phyloP scores from a whole-genome alignment of 2,888 invertebrate species.

The Amphimallon solstitiale region DNA sequence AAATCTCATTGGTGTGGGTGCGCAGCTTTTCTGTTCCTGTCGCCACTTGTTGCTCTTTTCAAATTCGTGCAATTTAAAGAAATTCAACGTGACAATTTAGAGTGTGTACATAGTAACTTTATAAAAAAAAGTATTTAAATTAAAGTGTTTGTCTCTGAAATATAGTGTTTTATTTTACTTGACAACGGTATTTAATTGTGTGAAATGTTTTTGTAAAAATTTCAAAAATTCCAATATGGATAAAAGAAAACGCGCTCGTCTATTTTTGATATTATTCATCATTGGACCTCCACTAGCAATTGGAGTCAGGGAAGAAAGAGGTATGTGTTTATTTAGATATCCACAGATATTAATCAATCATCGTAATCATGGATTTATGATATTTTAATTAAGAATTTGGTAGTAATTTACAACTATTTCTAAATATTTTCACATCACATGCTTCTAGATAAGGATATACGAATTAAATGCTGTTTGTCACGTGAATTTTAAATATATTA shows the following conservation, averaged over 20 bases:
- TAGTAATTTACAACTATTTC: no score
- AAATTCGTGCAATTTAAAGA: not conserved
- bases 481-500: no score
- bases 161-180: not conserved
- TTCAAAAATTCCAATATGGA: constrained; percentile 16
- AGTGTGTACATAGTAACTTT: not conserved
- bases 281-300: constrained; percentile 9
- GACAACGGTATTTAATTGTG: constrained; percentile 8
- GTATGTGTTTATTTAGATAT: constrained; percentile 42
- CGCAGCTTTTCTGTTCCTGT: constrained; percentile 7
- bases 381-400: no score
- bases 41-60: constrained; percentile 37
- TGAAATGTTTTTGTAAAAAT: constrained; percentile 29
- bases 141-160: no score
- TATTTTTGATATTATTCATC: constrained; percentile 10
- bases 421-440: no score
- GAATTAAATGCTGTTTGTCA: no score
- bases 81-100: not conserved
- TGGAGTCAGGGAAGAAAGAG: constrained; percentile 54
- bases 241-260: not conserved
- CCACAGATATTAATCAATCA: not conserved
- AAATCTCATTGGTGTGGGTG: constrained; percentile 35
- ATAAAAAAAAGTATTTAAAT: not conserved
- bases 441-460: no score
- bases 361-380: no score